Evolutionary conservation across 2,888 invertebrate species (phyloP), one percentile per base, ranked within the genome.

Genomic region (Marronus borbonicus): DNA sequence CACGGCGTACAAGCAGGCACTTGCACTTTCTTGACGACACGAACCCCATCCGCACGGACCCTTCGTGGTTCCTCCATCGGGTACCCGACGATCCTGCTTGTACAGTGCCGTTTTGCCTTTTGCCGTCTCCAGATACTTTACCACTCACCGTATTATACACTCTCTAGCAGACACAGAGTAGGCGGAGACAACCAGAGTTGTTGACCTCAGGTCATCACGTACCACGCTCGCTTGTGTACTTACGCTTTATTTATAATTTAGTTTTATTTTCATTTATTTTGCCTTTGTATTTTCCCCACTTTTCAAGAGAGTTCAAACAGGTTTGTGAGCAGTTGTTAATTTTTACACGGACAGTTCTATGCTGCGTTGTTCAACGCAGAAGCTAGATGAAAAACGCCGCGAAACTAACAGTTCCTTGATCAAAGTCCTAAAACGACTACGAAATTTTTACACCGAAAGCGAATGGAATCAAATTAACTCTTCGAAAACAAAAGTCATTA

Each of bases 161-260:
- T 70, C 86, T 55, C 52, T 55, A 84, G 85, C 86, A 87, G 87
- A 87, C 86, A 86, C 84, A 83, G 86, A 88, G 88, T 88, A 87
- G 88, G 88, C 87, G 88, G 88, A 87, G 87, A 88, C 86, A 86
- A 85, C 85, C 87, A 87, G 87, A 88, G 88, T 88, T 88, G 88
- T 88, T 88, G 88, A 88, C 88, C 88, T 87, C 86, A 87, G 88
- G 88, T 88, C 88, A 88, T 87, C 86, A 84, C 86, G 85, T 85
- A 86, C 86, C 86, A 85, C 85, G 85, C 87, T 86, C 83, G 84
- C 85, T 85, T 80, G 81, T 84, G 84, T 85, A 85, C 85, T 84
- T 83, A 85, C 84, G 83, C 84, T 86, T 86, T 83, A 83, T 84
- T 84, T 86, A 85, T 86, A 85, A 85, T 86, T 85, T 85, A 82